Base-by-base conservation (phyloP, 2,797 vertebrate genomes). In the Sebastes elongatus region DNA sequence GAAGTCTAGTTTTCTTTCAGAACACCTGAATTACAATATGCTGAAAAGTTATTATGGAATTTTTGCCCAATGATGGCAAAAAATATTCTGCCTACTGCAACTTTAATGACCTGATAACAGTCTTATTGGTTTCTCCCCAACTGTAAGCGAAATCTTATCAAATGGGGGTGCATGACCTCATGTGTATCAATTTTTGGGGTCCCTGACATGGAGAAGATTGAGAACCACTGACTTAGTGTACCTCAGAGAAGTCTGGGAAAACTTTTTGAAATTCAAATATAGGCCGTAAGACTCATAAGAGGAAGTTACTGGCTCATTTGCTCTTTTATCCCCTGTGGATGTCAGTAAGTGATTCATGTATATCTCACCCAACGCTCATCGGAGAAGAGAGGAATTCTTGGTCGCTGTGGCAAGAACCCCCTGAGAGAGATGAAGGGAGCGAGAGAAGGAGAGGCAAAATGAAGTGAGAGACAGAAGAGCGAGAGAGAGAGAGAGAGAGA, bases 311-410 rank as follows among this genome's bases (percentile, higher is more conserved):
- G 20, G 9, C 60, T 71, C 23, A 42, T 52, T 53, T 60, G 57
- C 61, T 63, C 20, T 33, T 23, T 68, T 33, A 57, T 57, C 75
- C 62, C 32, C 10, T 4, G 42, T 53, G 66, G 65, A 61, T 60
- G 28, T 52, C 38, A 9, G 68, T 23, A 42, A 62, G 55, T 84
- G 82, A 78, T 83, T 86, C 73, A 85, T 78, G 57, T 56, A 13
- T 2, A 63, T 82, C 59, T 78, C 80, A 86, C 55, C 53, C 57
- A 23, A 10, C 8, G 20, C 28, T 86, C 62, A 56, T 2, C 61
- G 42, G 71, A 69, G 80, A n/a, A 63, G 0, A 83, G 76, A 66
- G 77, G 67, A 63, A 71, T 73, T 85, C 35, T 67, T 33, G 69
- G 42, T 70, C 27, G 23, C 75, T 81, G 59, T 38, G 74, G 77